Evolutionary conservation across 2,113 vertebrate species (phyloP), one percentile per base, ranked within the genome.

Genomic region (Ammodramus savannarum): DNA sequence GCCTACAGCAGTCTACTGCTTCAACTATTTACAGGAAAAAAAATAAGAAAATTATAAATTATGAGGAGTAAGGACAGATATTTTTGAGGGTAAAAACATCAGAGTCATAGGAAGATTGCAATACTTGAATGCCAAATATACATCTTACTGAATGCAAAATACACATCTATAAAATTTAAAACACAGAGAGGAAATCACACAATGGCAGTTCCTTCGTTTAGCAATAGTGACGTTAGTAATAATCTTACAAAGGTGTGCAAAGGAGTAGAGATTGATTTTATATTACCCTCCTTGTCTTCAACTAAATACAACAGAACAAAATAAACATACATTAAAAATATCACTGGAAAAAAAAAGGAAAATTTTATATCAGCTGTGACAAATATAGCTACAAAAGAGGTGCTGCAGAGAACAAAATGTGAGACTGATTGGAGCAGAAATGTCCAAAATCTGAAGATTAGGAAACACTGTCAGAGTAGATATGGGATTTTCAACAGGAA

Each of bases 351-450:
- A 94, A 83, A 23, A 62, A 20, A 77, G 4, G 12, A 74, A 23
- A 14, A 16, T 1, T 61, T 94, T 46, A 77, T 41, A 74, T 2
- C 16, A 38, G 5, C 4, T 71, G 6, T 74, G 34, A 54, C 20
- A 86, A 80, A 58, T 38, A 5, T 4, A 62, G 17, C 31, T 49
- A 23, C 21, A 76, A 43, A 68, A 61, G 25, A 59, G 6, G 7
- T 48, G 17, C 52, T 78, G 9, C 6, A 81, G 55, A 51, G 25
- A 29, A 21, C 0, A 0, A 41, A 51, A 59, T 25, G 11, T 32
- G 29, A 55, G 16, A 72, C 32, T n/a, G 9, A 6, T 25, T 81
- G 32, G 11, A 74, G 16, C 6, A 80, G 19, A 58, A 43, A 59
- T 32, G 22, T 84, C 6, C 80, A 52, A 80, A 80, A 34, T 43